Evolutionary conservation across 2,113 vertebrate genomes (phyloP), one percentile per base, ranked within the genome.

Genomic region (Plecotus auritus): DNA sequence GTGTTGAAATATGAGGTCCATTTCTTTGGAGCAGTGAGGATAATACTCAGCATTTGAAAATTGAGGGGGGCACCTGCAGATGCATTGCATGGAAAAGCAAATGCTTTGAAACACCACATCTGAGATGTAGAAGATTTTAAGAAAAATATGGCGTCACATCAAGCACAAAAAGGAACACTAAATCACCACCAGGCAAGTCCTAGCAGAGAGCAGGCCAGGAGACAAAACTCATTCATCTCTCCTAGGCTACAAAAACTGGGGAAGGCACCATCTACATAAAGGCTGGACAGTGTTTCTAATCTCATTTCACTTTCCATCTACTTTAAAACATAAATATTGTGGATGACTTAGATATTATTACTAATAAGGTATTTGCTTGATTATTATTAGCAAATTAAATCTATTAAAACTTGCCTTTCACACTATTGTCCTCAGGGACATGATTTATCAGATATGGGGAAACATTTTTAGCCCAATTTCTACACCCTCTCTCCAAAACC

Each of bases 1-100:
- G 54, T 95, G 78, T 76, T 97, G 93, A 97, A 95, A 96, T 95
- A 94, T 85, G 95, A 97, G 90, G 88, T 94, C 94, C 93, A 95
- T 97, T 94, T 94, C 78, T 96, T 88, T 84, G 89, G 80, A 96
- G 80, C 83, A 95, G 82, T 20, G 40, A 94, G 69, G 92, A 87
- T 94, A 96, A 91, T 77, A 87, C 42, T 51, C 80, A 91, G 83
- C 86, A 74, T 95, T 92, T 95, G 82, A 94, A 94, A 96, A 93
- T n/a, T 37, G 69, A 35, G 23, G 40, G 30, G 32, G 26, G 26
- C 18, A 42, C 3, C 35, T 77, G 40, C 49, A 66, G 80, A 97
- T 64, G 18, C 47, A 78, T 76, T 86, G 56, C 56, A 64, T 91
- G 92, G 90, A 82, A 85, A 94, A 97, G 95, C 4, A 14, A 87